Conservation (phyloP, 2,888 invertebrate species). For the Dione vanillae region DNA sequence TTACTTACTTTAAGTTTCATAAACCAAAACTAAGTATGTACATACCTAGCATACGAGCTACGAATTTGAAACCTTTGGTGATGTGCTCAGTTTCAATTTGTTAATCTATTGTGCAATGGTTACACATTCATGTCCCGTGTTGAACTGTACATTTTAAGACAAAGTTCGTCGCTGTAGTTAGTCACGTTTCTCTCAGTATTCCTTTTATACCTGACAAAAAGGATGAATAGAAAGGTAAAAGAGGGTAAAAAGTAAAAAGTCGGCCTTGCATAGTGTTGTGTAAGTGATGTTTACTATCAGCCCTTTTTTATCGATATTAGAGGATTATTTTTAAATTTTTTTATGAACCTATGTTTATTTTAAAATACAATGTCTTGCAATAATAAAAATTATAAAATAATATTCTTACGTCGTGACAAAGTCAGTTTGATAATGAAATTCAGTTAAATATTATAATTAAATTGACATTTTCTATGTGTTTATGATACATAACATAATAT, state of each 20-base stretch:
- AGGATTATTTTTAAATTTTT: too few relatives aligned
- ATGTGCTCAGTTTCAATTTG: background rate
- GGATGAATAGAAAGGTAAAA: slow-evolving; percentile 1
- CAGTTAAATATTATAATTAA: too few relatives aligned
- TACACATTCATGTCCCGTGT: background rate
- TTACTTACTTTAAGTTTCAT: too few relatives aligned
- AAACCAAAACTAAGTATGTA: too few relatives aligned
- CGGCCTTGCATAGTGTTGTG: background rate
- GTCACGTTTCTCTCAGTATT: background rate
- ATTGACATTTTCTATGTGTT: too few relatives aligned
- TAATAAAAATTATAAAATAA: too few relatives aligned
- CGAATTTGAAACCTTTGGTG: background rate
- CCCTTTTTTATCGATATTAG: background rate
- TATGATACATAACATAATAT: too few relatives aligned
- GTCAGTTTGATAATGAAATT: too few relatives aligned
- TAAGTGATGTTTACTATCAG: background rate
- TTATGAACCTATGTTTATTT: too few relatives aligned
- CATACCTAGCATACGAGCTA: too few relatives aligned
- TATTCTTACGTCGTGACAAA: too few relatives aligned
- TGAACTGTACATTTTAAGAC: background rate
- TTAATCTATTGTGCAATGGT: background rate
- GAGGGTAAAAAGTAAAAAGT: background rate
- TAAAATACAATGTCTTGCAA: too few relatives aligned
- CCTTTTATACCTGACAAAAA: slow-evolving; percentile 1
- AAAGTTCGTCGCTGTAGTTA: background rate